These are phyloP conservation scores for Heterohyrax brucei DNA, from an alignment of 2,797 vertebrate genomes.

Conservation along the genomic window DNA sequence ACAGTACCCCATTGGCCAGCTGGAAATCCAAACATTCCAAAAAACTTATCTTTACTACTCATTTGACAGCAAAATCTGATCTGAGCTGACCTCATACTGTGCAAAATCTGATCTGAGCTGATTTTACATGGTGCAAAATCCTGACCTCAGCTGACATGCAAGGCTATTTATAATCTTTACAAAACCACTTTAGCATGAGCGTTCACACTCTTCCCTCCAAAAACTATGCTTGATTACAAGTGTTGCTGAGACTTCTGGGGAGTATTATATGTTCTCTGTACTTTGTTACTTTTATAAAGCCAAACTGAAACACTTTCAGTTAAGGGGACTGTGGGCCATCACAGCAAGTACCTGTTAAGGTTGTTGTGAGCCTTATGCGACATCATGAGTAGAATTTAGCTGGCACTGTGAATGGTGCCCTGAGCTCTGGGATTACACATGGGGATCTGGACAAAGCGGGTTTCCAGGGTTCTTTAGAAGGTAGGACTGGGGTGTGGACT, in stretches of 20 bases:
- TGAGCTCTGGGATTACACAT: neutral
- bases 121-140: neutral
- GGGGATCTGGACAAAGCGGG: neutral
- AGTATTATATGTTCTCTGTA: neutral
- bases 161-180: neutral
- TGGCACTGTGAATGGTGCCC: rapidly evolving
- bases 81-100: neutral
- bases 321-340: neutral
- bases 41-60: neutral
- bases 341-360: neutral
- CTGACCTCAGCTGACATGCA: neutral
- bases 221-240: neutral
- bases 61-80: conserved; percentile 42
- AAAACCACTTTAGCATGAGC: neutral
- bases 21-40: neutral
- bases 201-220: neutral
- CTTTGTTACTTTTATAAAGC: neutral
- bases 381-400: neutral
- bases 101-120: conserved; percentile 23
- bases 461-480: neutral
- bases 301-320: neutral
- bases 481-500: neutral
- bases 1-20: neutral
- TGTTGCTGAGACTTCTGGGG: neutral
- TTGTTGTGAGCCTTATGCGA: neutral